Conservation (phyloP, 2,113 vertebrate genomes). For the Laticauda colubrina region DNA sequence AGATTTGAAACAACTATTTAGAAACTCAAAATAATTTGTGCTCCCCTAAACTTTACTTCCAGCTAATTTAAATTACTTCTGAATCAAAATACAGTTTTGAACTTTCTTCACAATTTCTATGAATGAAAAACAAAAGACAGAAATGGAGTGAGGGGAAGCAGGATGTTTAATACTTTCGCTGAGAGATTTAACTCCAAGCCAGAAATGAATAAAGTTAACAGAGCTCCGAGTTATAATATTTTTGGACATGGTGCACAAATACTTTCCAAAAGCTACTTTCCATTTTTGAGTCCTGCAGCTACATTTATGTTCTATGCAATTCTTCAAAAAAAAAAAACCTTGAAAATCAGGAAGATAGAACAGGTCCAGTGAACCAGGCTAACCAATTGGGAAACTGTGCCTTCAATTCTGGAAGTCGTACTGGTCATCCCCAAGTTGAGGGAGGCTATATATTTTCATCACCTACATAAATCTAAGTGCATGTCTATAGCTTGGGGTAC, state of each 20-base stretch:
- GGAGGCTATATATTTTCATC: background rate
- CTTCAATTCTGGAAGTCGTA: background rate
- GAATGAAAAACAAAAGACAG: background rate
- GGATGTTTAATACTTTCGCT: background rate
- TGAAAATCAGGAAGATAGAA: background rate
- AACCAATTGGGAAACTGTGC: background rate
- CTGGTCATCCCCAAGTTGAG: background rate
- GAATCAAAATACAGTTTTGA: background rate
- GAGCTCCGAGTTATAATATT: background rate
- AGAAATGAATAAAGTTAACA: background rate
- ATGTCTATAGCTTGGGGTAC: background rate
- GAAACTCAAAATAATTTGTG: background rate
- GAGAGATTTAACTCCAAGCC: background rate
- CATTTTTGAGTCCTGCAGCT: background rate
- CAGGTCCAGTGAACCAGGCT: background rate
- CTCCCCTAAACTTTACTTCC: background rate
- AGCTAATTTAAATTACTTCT: background rate
- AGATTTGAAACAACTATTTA: background rate
- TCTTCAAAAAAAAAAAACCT: background rate
- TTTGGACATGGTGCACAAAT: background rate
- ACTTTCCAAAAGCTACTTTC: background rate
- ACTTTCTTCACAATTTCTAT: background rate
- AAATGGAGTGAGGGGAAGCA: background rate
- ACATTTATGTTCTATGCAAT: background rate
- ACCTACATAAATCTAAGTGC: background rate